Percentiles rank a stretch among this genome's conserved stretches.
These are phyloP conservation scores for Sebastes schlegelii DNA, from an alignment of 2,113 vertebrate genomes.

Conservation along the genomic window DNA sequence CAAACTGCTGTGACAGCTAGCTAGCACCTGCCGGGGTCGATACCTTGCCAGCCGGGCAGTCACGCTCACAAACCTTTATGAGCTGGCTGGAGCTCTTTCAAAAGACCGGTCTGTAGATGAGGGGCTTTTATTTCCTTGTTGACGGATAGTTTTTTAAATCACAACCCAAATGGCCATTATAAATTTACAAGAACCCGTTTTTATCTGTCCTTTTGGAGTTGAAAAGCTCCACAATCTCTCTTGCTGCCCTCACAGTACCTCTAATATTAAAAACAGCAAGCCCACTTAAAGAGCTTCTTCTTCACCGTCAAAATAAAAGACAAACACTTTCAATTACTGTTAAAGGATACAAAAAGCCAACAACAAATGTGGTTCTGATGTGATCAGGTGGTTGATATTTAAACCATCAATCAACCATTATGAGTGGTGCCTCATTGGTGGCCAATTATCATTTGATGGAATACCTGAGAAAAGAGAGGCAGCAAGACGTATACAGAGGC, in stretches of 20 bases:
- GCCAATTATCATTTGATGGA: constrained; percentile 42
- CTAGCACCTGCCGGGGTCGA: too few relatives aligned
- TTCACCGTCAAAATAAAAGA: constrained; percentile 16
- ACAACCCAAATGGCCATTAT: too few relatives aligned
- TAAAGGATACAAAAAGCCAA: constrained; percentile 13
- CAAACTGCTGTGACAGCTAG: too few relatives aligned
- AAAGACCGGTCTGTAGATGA: too few relatives aligned
- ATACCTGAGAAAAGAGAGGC: not conserved
- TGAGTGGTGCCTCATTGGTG: constrained; percentile 29
- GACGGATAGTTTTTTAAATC: too few relatives aligned
- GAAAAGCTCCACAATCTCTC: too few relatives aligned
- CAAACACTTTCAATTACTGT: not conserved
- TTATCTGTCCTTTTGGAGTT: too few relatives aligned
- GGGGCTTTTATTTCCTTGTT: too few relatives aligned
- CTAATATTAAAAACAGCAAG: not conserved
- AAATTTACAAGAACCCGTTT: too few relatives aligned
- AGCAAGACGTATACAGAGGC: constrained; percentile 19
- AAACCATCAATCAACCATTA: constrained; percentile 47
- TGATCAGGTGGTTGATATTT: constrained; percentile 22
- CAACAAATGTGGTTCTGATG: not conserved
- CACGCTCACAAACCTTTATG: too few relatives aligned
- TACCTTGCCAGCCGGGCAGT: too few relatives aligned
- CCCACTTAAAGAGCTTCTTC: not conserved
- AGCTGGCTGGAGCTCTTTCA: too few relatives aligned
- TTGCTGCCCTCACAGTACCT: not conserved